Conservation (phyloP, 1,140 invertebrate genomes). For the Drosophila truncata region DNA sequence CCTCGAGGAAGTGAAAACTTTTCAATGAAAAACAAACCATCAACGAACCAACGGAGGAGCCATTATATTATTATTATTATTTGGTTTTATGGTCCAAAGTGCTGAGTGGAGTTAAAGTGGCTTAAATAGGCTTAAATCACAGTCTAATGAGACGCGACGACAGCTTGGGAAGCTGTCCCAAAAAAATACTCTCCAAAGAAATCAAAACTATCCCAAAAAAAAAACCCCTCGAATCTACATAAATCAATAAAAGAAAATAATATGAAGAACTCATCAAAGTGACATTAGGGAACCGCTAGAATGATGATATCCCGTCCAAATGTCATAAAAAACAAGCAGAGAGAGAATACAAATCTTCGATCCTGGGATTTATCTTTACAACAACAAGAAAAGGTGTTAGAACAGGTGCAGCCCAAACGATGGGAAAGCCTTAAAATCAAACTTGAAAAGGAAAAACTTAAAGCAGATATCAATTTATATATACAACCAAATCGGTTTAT, state of each 20-base stretch:
- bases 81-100: conserved; percentile 38
- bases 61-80: conserved; percentile 38
- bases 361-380: conserved; percentile 20
- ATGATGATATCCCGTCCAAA: conserved; percentile 30
- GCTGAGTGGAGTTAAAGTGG: conserved; percentile 20
- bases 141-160: conserved; percentile 48
- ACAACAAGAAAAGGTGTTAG: conserved; percentile 29
- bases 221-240: conserved; percentile 54
- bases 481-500: conserved; percentile 49
- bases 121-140: conserved; percentile 40
- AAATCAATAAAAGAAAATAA: conserved; percentile 61
- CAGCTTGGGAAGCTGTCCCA: conserved; percentile 33
- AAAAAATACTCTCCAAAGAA: background rate
- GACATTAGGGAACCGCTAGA: conserved; percentile 62
- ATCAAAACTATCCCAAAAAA: too few relatives aligned
- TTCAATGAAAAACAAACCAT: conserved; percentile 38
- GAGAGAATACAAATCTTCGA: conserved; percentile 14
- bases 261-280: conserved; percentile 60
- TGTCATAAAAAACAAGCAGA: conserved; percentile 44
- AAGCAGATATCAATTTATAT: conserved; percentile 37
- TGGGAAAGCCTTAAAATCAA: conserved; percentile 13
- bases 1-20: conserved; percentile 36
- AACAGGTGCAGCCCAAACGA: conserved; percentile 38
- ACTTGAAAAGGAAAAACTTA: too few relatives aligned
- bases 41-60: conserved; percentile 18